Evolutionary conservation across 2,888 invertebrate genomes (phyloP).

Genomic region (Brenthis hecate): DNA sequence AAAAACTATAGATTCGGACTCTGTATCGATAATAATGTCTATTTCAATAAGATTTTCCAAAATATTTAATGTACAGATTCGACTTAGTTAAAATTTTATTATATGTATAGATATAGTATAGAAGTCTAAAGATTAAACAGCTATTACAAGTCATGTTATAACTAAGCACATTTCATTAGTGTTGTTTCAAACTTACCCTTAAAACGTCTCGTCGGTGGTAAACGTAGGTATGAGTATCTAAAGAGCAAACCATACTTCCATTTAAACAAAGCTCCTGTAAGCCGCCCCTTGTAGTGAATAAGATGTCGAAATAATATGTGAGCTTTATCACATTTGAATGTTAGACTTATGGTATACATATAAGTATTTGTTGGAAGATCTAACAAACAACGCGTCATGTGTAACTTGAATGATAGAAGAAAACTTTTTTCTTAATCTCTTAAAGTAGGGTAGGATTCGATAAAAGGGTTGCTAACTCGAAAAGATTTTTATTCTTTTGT

Average conservation of each 20-base stretch:
- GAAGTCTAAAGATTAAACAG: too few species aligned
- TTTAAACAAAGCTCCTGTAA: conserved; percentile 32
- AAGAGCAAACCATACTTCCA: conserved; percentile 27
- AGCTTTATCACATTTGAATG: conserved; percentile 30
- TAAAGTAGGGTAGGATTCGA: neutral
- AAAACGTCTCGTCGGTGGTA: conserved; percentile 10
- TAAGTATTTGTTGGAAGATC: conserved; percentile 5
- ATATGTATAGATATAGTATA: too few species aligned
- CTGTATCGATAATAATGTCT: too few species aligned
- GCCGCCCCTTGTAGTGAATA: conserved; percentile 30
- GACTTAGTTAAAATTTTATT: too few species aligned
- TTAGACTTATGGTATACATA: conserved; percentile 6
- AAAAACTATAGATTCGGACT: too few species aligned
- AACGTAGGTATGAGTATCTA: conserved; percentile 19
- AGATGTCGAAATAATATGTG: conserved; percentile 36
- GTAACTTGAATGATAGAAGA: conserved; percentile 11
- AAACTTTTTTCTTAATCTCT: conserved; percentile 11
- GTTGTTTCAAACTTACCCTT: conserved; percentile 2
- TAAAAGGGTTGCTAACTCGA: too few species aligned
- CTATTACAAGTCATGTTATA: too few species aligned
- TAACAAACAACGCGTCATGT: conserved; percentile 7
- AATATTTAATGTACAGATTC: too few species aligned
- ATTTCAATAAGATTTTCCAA: too few species aligned
- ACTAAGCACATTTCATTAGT: neutral
- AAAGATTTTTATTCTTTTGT: too few species aligned